These are phyloP conservation scores for Cynodonichthys magdalenae DNA, from an alignment of 2,797 vertebrate species.

Conservation along the genomic window DNA sequence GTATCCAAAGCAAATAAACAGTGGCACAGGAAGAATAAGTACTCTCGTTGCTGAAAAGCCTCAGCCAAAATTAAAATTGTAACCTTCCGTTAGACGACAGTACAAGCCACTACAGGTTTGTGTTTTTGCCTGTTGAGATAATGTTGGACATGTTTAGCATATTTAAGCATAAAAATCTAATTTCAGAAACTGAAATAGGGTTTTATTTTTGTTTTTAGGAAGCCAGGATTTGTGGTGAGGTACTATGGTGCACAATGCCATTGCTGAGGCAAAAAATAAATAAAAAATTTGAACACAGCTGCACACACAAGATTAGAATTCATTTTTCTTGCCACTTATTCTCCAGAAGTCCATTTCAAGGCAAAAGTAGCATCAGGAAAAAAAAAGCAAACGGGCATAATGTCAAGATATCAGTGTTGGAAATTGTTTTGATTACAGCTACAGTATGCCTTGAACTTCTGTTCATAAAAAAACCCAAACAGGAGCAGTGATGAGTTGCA, in stretches of 20 bases:
- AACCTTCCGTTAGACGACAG: neutral
- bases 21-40: neutral
- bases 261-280: neutral
- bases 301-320: neutral
- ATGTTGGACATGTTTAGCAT: neutral
- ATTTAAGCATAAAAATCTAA: neutral
- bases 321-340: neutral
- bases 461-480: neutral
- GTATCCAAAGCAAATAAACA: neutral
- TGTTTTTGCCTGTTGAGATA: neutral
- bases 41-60: neutral
- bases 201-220: neutral
- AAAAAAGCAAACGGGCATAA: neutral
- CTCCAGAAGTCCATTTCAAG: neutral
- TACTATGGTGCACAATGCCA: neutral
- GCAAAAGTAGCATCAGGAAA: neutral
- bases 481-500: too few species aligned
- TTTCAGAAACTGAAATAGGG: neutral
- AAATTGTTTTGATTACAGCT: neutral
- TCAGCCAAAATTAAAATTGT: neutral
- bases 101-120: neutral
- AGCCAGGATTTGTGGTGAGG: neutral
- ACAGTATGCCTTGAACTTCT: neutral
- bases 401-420: neutral
- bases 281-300: neutral